A percentile compares a stretch with the other conserved stretches of the same genome.
These are phyloP conservation scores for Edolisoma coerulescens DNA, from an alignment of 2,113 vertebrate species.

Conservation along the genomic window DNA sequence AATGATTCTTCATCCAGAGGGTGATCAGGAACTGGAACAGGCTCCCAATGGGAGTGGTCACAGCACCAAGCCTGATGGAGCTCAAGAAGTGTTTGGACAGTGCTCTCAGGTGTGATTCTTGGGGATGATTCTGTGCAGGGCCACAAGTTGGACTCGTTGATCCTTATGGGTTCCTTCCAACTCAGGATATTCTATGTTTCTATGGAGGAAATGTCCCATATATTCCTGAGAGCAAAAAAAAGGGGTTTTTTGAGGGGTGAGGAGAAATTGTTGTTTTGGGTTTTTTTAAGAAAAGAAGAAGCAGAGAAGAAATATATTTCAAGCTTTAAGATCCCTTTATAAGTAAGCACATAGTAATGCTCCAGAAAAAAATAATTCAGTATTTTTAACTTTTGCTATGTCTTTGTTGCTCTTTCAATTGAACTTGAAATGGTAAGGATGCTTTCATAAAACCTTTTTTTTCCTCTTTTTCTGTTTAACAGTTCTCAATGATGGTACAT, in stretches of 20 bases:
- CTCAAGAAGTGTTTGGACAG: too few species aligned
- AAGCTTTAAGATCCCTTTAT: neutral
- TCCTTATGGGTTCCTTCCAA: neutral
- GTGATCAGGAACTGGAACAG: neutral
- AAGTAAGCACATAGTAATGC: neutral
- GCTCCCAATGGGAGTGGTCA: neutral
- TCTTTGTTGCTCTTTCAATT: neutral
- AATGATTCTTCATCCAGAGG: neutral
- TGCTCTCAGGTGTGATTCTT: neutral
- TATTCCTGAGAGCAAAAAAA: neutral
- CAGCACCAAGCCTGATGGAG: neutral
- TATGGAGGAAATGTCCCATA: neutral
- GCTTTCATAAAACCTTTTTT: neutral
- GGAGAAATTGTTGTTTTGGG: too few species aligned
- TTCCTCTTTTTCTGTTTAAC: neutral
- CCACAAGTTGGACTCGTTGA: accelerated
- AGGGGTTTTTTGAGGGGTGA: accelerated
- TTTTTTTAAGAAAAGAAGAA: neutral
- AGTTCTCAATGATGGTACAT: neutral
- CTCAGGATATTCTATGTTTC: neutral
- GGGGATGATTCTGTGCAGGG: neutral
- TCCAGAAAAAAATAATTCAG: neutral
- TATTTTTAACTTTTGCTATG: neutral
- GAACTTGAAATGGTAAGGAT: neutral
- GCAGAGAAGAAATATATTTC: neutral